Percentiles rank a stretch among this genome's conserved stretches.
Conservation (phyloP, 1,140 invertebrate genomes). For the Orchesella cincta region DNA sequence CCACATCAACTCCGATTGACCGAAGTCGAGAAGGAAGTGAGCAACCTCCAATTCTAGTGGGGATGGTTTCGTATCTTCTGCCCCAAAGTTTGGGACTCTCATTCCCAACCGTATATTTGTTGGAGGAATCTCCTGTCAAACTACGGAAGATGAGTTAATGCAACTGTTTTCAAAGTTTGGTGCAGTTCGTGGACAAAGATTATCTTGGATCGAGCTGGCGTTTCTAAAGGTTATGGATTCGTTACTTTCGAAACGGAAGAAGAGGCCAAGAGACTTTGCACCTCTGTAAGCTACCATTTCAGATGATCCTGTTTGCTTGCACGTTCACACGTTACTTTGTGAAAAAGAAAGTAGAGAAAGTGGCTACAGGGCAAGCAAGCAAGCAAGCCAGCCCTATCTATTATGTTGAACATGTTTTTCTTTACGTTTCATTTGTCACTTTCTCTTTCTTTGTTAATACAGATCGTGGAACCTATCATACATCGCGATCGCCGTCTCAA, state of each 20-base stretch:
- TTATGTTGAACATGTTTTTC: not conserved
- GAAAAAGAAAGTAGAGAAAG: not conserved
- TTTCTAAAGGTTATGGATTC: constrained; percentile 93
- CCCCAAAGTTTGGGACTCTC: constrained; percentile 62
- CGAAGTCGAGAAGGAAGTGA: constrained; percentile 10
- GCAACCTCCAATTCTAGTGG: not conserved
- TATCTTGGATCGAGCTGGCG: constrained; percentile 87
- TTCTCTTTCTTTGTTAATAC: constrained; percentile 7
- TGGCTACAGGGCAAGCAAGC: not conserved
- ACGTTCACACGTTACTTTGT: too few relatives aligned
- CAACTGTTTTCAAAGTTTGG: constrained; percentile 84
- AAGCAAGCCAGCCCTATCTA: not conserved
- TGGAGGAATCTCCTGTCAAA: constrained; percentile 77
- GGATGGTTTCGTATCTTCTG: constrained; percentile 39
- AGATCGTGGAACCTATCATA: constrained; percentile 44
- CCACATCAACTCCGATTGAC: constrained; percentile 28
- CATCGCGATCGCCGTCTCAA: constrained; percentile 81
- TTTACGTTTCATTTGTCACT: constrained; percentile 30
- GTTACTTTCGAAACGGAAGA: constrained; percentile 93
- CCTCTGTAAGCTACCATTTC: constrained; percentile 51
- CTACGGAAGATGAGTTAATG: constrained; percentile 78
- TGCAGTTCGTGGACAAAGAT: constrained; percentile 92
- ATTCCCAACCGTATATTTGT: constrained; percentile 94
- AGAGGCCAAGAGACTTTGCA: constrained; percentile 72
- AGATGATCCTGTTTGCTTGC: too few relatives aligned